Base-by-base conservation (phyloP, 2,888 invertebrate species). In the Cosmia trapezina region DNA sequence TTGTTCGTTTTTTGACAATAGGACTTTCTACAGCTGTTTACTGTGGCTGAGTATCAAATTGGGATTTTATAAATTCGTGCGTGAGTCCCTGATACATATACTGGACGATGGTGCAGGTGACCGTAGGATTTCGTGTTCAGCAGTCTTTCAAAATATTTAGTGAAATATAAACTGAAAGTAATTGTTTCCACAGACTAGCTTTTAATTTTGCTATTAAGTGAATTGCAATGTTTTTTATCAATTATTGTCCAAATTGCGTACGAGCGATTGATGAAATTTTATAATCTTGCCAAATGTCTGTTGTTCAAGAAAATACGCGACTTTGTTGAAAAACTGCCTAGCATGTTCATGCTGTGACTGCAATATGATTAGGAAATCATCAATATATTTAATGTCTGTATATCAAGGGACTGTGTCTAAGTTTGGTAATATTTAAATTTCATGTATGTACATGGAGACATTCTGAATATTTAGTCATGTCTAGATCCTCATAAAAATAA, bases 201-300 rank as follows among this genome's bases (percentile, higher is more conserved):
- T 66, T 80, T 71, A 66, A 69, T 61, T 70, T 70, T 65, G 43
- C 37, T 65, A 59, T 60, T 62, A 45, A 65, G 61, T 62, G 33
- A 28, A 28, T 73, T 76, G 70, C 59, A 70, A 76, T 68, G n/a
- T 72, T 68, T 69, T 70, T 60, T 57, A 63, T 11, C 83, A 76
- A 76, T 83, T 73, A 80, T 56, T 64, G 57, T 37, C 19, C 8
- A 70, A 62, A 79, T 82, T 80, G 73, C 77, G 80, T 80, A 80
- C 71, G 49, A 80, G 62, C 11, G n/a, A 45, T 78, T 83, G 71
- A 72, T 74, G 80, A 83, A 83, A 78, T 83, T 59, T 57, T 67
- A 71, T 80, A 17, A 66, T 70, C 53, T 83, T 80, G 47, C 53
- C 11, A 83, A 80, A 82, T 77, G 6, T 33, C 28, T 47, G 72